A percentile compares a stretch with the other conserved stretches of the same genome.
phyloP scores from a whole-genome alignment of 2,113 vertebrate species.

The Campylorhamphus procurvoides region DNA sequence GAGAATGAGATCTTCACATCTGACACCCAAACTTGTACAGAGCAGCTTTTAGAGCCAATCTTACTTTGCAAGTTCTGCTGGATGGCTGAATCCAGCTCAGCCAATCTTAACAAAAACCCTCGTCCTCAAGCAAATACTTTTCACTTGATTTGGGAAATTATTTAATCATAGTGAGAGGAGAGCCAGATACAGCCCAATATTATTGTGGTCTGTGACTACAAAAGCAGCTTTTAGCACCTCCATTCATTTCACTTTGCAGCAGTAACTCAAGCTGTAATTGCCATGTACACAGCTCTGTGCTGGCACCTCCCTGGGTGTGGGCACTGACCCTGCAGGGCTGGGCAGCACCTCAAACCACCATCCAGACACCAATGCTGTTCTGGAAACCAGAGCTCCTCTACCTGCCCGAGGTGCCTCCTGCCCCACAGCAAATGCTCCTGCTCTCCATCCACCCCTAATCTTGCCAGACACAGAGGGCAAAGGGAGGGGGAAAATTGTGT shows the following conservation, averaged over 20 bases:
- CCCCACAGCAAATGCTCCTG: neutral
- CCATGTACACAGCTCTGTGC: neutral
- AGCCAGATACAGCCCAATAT: neutral
- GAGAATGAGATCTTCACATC: neutral
- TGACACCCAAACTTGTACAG: neutral
- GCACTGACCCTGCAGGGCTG: neutral
- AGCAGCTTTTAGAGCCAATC: neutral
- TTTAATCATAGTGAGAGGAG: neutral
- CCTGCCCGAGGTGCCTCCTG: neutral
- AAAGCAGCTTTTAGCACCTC: neutral
- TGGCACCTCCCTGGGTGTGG: neutral
- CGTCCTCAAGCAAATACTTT: neutral
- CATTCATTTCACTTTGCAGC: neutral
- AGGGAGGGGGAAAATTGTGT: neutral
- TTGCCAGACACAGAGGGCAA: neutral
- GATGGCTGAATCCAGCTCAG: neutral
- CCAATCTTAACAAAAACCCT: neutral
- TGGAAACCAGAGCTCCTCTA: neutral
- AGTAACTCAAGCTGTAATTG: neutral
- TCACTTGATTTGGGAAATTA: neutral
- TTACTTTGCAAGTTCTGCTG: neutral
- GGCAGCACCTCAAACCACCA: neutral
- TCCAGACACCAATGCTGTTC: neutral
- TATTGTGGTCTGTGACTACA: neutral
- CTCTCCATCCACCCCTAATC: neutral